A percentile compares a stretch with the other conserved stretches of the same genome.
These are phyloP conservation scores for Proterorhinus semilunaris DNA, from an alignment of 2,113 vertebrate genomes.

Conservation along the genomic window DNA sequence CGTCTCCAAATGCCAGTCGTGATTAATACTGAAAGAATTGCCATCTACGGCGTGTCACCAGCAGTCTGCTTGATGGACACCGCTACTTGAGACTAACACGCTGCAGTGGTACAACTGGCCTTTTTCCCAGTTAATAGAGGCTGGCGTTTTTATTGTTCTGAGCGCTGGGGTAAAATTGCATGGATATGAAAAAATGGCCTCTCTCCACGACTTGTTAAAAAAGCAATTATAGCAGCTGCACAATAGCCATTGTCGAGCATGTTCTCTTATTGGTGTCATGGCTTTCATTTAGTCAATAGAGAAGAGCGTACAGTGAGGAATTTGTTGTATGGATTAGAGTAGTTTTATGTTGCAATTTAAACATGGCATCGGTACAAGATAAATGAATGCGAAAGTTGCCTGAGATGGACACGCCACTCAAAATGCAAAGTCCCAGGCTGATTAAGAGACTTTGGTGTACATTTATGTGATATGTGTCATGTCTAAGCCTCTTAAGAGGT, in stretches of 20 bases:
- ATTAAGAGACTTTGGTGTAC: neutral
- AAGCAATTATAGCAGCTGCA: slow-evolving; percentile 76
- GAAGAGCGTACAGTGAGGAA: slow-evolving; percentile 12
- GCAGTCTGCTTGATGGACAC: slow-evolving; percentile 65
- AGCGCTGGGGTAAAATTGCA: slow-evolving; percentile 70
- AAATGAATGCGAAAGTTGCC: neutral
- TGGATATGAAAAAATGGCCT: slow-evolving; percentile 75
- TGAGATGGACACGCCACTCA: neutral
- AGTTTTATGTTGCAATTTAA: slow-evolving; percentile 22
- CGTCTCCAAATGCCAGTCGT: slow-evolving; percentile 63
- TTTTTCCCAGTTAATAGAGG: slow-evolving; percentile 68
- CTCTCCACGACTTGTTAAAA: slow-evolving; percentile 75
- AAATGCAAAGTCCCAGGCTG: slow-evolving; percentile 12
- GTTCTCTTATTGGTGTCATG: slow-evolving; percentile 76
- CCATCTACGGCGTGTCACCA: slow-evolving; percentile 65
- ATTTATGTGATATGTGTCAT: neutral
- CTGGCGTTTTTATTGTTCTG: slow-evolving; percentile 75
- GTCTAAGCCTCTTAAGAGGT: slow-evolving; percentile 2
- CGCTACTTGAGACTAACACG: slow-evolving; percentile 61
- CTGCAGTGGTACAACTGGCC: slow-evolving; percentile 51
- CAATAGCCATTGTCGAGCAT: slow-evolving; percentile 75
- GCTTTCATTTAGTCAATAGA: slow-evolving; percentile 75
- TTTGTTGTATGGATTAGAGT: slow-evolving; percentile 28
- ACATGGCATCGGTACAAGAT: slow-evolving; percentile 21
- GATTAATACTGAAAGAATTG: slow-evolving; percentile 65